Conservation (phyloP, 1,140 invertebrate genomes). For the Aphis craccivora region DNA sequence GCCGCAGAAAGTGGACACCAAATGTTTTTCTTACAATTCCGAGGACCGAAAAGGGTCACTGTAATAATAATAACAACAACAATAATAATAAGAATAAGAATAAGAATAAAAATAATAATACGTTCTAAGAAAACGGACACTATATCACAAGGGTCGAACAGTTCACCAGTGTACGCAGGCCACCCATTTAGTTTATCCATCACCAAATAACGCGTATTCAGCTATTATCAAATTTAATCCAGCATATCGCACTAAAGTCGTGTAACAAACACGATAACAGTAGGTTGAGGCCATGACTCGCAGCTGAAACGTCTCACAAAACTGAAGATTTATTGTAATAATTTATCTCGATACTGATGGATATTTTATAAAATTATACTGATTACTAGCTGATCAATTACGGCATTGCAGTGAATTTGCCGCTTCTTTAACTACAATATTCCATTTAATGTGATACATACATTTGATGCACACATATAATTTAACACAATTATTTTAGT, state of each 20-base stretch:
- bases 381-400: not conserved
- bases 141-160: not conserved
- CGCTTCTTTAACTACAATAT: no score
- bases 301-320: not conserved
- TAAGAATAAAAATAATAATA: constrained; percentile 8
- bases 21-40: not conserved
- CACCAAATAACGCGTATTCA: not conserved
- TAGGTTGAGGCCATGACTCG: not conserved
- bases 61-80: not conserved
- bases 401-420: no score
- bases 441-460: no score
- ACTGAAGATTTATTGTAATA: not conserved
- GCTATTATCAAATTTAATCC: not conserved
- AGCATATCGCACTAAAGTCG: not conserved
- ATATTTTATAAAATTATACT: not conserved
- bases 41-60: constrained; percentile 10
- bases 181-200: constrained; percentile 2
- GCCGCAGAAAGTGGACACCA: not conserved
- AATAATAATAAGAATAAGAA: no score
- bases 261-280: not conserved
- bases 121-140: not conserved
- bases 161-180: not conserved
- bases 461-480: no score
- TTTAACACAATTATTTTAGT: no score
- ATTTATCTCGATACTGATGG: not conserved